Evolutionary conservation across 2,797 vertebrate species (phyloP).

Genomic region (Miichthys miiuy): DNA sequence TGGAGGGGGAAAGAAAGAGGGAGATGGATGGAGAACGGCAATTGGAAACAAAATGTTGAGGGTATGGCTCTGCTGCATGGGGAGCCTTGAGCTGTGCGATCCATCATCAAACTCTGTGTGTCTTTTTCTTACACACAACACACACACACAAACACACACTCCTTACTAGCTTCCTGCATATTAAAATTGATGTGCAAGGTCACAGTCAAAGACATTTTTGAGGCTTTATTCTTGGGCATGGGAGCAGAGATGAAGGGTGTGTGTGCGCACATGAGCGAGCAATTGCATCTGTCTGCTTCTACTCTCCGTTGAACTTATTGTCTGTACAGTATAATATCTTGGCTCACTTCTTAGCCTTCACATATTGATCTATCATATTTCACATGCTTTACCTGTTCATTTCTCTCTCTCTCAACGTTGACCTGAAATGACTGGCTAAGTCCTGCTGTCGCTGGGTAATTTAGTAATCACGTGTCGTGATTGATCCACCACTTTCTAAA

Average conservation of each 20-base stretch:
- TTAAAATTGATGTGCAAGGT: conserved; percentile 38
- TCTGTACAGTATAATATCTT: background rate
- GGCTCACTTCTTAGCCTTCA: conserved; percentile 5
- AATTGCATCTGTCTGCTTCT: background rate
- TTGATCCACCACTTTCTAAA: conserved; percentile 35
- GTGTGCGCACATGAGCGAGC: background rate
- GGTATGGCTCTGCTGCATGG: conserved; percentile 9
- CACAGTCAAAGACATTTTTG: conserved; percentile 22
- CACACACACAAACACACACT: background rate
- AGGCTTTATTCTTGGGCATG: conserved; percentile 21
- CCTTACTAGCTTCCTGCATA: conserved; percentile 11
- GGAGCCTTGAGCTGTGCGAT: conserved; percentile 39
- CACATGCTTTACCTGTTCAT: conserved; percentile 10
- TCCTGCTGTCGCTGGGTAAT: conserved; percentile 7
- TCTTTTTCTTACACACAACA: conserved; percentile 11
- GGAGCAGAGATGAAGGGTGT: background rate
- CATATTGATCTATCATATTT: conserved; percentile 9
- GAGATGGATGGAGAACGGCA: conserved; percentile 16
- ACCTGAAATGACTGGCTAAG: background rate
- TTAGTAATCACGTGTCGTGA: conserved; percentile 23
- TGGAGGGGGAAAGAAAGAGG: background rate
- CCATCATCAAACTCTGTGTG: conserved; percentile 27
- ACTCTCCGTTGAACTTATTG: conserved; percentile 4
- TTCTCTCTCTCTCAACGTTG: conserved; percentile 6
- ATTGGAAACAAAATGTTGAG: conserved; percentile 25